Evolutionary conservation across 2,888 invertebrate species (phyloP).

Genomic region (Sarcophaga subvicina): DNA sequence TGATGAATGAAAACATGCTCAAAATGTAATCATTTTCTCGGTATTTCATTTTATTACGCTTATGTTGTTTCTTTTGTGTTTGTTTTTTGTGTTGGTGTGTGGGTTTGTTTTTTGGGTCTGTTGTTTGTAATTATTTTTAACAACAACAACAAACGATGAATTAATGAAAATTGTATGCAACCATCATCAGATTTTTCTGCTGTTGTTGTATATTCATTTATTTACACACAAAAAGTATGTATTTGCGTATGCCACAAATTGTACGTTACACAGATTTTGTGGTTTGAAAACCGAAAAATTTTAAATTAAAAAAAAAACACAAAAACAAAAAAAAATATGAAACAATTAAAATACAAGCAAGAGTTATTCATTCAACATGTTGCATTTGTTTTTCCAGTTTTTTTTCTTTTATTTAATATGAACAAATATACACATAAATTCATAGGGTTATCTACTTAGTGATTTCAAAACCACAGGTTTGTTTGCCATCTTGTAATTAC

Average conservation of each 20-base stretch:
- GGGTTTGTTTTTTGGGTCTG: constrained; percentile 18
- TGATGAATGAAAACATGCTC: constrained; percentile 40
- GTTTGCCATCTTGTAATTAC: too few species aligned
- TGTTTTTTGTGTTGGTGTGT: neutral
- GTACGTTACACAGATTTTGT: constrained; percentile 60
- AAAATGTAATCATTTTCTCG: constrained; percentile 19
- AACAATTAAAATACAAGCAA: constrained; percentile 27
- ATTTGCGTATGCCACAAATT: constrained; percentile 42
- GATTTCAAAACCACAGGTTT: too few species aligned
- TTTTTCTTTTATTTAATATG: neutral
- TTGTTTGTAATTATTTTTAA: constrained; percentile 2
- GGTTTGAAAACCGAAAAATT: constrained; percentile 30
- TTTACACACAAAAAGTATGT: constrained; percentile 35
- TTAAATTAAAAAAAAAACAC: neutral
- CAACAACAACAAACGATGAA: neutral
- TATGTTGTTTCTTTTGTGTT: too few species aligned
- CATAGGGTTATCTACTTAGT: neutral
- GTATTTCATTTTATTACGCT: too few species aligned
- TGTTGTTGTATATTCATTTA: constrained; percentile 17
- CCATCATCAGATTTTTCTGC: neutral
- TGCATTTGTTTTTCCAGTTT: constrained; percentile 37
- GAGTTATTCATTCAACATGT: constrained; percentile 43
- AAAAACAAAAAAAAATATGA: neutral
- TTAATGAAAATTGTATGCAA: constrained; percentile 24
- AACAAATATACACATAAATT: neutral